phyloP scores from a whole-genome alignment of 2,888 invertebrate genomes.

The Adelognathus sp. region DNA sequence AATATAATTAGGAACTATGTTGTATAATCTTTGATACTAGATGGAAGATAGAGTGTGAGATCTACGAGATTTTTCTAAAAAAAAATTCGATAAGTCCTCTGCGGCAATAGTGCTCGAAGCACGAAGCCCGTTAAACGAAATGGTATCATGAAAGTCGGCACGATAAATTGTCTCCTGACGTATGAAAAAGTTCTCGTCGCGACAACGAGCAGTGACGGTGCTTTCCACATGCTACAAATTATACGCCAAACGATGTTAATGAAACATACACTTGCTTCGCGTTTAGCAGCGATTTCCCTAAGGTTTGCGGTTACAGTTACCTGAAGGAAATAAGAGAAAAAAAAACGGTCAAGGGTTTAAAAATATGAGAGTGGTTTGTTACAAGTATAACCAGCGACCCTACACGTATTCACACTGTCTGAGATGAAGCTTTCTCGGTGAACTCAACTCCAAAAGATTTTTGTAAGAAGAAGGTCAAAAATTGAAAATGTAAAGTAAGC shows the following conservation, averaged over 20 bases:
- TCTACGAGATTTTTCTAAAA: constrained; percentile 38
- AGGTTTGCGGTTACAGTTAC: constrained; percentile 69
- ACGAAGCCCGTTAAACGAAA: constrained; percentile 70
- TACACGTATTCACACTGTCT: constrained; percentile 24
- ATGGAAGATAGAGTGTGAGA: not conserved
- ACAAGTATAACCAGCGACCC: not conserved
- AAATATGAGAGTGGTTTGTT: not conserved
- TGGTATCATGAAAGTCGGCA: constrained; percentile 69
- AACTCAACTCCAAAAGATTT: not conserved
- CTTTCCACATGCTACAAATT: constrained; percentile 71
- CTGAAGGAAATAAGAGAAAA: constrained; percentile 76
- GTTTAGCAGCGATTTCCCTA: constrained; percentile 67
- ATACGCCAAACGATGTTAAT: constrained; percentile 73
- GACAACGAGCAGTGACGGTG: constrained; percentile 67
- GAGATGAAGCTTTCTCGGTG: not conserved
- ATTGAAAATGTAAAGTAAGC: too few species aligned
- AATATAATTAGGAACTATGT: not conserved
- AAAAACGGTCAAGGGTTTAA: constrained; percentile 31
- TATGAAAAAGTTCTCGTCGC: constrained; percentile 66
- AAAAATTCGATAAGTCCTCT: constrained; percentile 61
- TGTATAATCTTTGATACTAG: not conserved
- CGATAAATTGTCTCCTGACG: constrained; percentile 66
- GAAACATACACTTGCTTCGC: constrained; percentile 67
- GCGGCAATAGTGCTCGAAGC: constrained; percentile 66
- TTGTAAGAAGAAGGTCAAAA: too few species aligned